These are phyloP conservation scores for Cephus spinipes DNA, from an alignment of 2,888 invertebrate species.

Conservation along the genomic window DNA sequence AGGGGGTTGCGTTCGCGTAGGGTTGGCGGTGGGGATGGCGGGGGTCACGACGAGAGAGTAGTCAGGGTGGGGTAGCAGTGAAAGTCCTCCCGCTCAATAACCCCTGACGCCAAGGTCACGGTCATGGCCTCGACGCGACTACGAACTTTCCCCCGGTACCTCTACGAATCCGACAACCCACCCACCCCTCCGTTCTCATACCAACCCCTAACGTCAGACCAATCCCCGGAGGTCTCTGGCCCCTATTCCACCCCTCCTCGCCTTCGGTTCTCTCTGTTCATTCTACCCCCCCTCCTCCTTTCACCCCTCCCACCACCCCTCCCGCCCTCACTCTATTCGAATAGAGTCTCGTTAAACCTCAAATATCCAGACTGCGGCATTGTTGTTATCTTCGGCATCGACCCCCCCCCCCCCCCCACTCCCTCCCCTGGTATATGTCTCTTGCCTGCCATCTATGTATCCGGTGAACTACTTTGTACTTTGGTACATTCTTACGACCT, in stretches of 20 bases:
- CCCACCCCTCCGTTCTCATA: constrained; percentile 23
- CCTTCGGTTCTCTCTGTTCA: not conserved
- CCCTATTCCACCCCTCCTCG: not conserved
- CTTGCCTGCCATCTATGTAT: not conserved
- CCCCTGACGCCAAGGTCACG: constrained; percentile 61
- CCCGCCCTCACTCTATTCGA: not conserved
- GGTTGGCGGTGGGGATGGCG: constrained; percentile 49
- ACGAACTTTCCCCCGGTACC: constrained; percentile 3
- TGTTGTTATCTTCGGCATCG: not conserved
- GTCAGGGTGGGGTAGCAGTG: constrained; percentile 41
- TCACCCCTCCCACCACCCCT: not conserved
- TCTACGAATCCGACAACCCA: not conserved
- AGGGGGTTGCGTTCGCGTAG: constrained; percentile 32
- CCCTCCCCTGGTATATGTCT: not conserved
- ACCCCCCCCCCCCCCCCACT: not conserved
- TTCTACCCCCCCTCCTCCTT: not conserved
- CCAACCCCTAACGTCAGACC: constrained; percentile 19
- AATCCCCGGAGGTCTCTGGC: not conserved
- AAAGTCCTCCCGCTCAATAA: constrained; percentile 64
- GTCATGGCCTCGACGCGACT: constrained; percentile 49
- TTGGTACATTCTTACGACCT: not conserved
- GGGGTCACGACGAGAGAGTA: constrained; percentile 15
- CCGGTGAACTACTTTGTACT: not conserved
- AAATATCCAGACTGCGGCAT: not conserved
- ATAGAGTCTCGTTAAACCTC: not conserved